Evolutionary conservation across 2,888 invertebrate species (phyloP).

Genomic region (Phrixothrix hirtus): DNA sequence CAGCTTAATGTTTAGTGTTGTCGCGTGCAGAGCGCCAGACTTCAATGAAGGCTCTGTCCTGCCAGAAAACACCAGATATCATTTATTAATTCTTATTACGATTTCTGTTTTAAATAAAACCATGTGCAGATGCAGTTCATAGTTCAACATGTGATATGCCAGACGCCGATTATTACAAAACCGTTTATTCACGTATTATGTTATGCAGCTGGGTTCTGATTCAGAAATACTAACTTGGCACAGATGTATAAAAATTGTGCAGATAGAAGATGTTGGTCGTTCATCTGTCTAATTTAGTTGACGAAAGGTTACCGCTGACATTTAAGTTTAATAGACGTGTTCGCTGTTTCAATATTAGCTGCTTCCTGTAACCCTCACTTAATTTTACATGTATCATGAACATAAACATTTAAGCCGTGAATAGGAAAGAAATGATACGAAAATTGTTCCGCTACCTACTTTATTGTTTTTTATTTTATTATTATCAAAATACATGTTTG

Average conservation of each 20-base stretch:
- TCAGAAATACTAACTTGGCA: slow-evolving; percentile 8
- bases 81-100: slow-evolving; percentile 34
- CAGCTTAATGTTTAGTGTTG: slow-evolving; percentile 32
- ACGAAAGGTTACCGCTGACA: too few species aligned
- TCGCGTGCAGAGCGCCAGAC: slow-evolving; percentile 35
- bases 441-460: too few species aligned
- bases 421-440: too few species aligned
- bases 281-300: too few species aligned
- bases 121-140: slow-evolving; percentile 32
- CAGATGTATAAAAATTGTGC: slow-evolving; percentile 16
- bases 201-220: slow-evolving; percentile 23
- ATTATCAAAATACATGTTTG: too few species aligned
- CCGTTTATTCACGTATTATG: slow-evolving; percentile 24
- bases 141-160: slow-evolving; percentile 31
- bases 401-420: too few species aligned
- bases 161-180: slow-evolving; percentile 28
- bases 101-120: slow-evolving; percentile 31
- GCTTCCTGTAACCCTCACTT: too few species aligned
- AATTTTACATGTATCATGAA: too few species aligned
- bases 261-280: slow-evolving; percentile 10
- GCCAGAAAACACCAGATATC: slow-evolving; percentile 33
- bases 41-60: slow-evolving; percentile 33
- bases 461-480: too few species aligned
- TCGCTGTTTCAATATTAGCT: too few species aligned
- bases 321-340: too few species aligned